Evolutionary conservation across 2,888 invertebrate species (phyloP).

Genomic region (Eupeodes luniger): DNA sequence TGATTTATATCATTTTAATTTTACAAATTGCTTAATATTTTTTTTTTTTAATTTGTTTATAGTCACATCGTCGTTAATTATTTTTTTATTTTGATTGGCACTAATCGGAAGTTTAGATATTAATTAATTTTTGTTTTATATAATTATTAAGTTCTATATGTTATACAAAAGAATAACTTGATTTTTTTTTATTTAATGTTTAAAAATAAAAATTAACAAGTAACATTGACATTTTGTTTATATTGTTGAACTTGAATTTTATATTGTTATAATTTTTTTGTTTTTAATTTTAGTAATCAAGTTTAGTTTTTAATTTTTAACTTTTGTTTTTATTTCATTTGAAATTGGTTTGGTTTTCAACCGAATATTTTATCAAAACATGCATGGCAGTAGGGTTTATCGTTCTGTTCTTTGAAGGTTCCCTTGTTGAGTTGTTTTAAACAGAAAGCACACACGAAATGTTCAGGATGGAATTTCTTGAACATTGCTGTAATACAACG

Average conservation of each 20-base stretch:
- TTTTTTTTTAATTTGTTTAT: conserved; percentile 26
- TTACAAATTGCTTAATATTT: conserved; percentile 1
- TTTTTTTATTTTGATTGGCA: conserved; percentile 57
- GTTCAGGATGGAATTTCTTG: conserved; percentile 99
- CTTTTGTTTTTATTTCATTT: conserved; percentile 30
- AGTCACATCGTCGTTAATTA: conserved; percentile 46
- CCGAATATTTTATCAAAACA: conserved; percentile 99
- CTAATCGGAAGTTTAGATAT: conserved; percentile 66
- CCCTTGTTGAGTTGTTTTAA: conserved; percentile 98
- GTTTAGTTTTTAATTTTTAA: not conserved
- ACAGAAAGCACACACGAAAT: conserved; percentile 99
- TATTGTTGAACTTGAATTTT: conserved; percentile 18
- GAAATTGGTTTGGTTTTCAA: conserved; percentile 83
- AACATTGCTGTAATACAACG: conserved; percentile 99
- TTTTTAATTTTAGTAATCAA: conserved; percentile 18
- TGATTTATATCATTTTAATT: conserved; percentile 36
- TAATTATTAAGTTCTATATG: conserved; percentile 29
- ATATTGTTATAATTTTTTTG: conserved; percentile 36
- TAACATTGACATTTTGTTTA: conserved; percentile 45
- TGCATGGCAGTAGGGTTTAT: conserved; percentile 98
- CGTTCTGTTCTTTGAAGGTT: conserved; percentile 99
- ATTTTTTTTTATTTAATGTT: conserved; percentile 31
- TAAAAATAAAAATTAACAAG: conserved; percentile 24
- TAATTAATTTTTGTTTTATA: conserved; percentile 26
- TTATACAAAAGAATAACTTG: conserved; percentile 40